These are phyloP conservation scores for Agrypnia vestita DNA, from an alignment of 1,140 invertebrate species.

Conservation along the genomic window DNA sequence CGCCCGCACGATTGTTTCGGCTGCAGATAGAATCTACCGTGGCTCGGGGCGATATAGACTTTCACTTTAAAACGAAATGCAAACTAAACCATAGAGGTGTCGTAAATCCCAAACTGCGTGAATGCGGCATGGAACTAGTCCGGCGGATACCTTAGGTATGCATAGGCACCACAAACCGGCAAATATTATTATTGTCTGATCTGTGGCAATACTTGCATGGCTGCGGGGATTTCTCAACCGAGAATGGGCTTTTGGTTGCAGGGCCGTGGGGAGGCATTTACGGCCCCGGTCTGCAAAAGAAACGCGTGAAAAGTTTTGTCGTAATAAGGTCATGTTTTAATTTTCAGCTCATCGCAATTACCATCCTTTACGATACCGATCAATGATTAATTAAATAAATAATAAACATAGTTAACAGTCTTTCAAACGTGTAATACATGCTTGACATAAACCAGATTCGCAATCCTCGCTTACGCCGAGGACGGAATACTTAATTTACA, in stretches of 20 bases:
- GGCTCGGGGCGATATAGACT: slow-evolving; percentile 22
- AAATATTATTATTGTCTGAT: neutral
- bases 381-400: no score
- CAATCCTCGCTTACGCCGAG: no score
- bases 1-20: no score
- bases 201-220: neutral
- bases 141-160: neutral
- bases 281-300: no score
- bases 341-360: no score
- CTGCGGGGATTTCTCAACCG: slow-evolving; percentile 5
- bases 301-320: no score
- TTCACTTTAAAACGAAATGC: slow-evolving; percentile 30
- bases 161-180: neutral
- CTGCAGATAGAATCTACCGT: neutral
- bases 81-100: slow-evolving; percentile 19
- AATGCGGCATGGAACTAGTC: slow-evolving; percentile 11
- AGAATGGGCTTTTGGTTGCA: neutral
- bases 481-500: no score
- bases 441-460: no score
- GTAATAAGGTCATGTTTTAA: no score
- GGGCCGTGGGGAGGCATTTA: neutral
- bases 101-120: slow-evolving; percentile 29
- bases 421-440: no score
- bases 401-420: no score
- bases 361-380: no score